Percentiles rank a stretch among this genome's conserved stretches.
Evolutionary conservation across 2,797 vertebrate genomes (phyloP).

Genomic region (Austrolebias charrua): DNA sequence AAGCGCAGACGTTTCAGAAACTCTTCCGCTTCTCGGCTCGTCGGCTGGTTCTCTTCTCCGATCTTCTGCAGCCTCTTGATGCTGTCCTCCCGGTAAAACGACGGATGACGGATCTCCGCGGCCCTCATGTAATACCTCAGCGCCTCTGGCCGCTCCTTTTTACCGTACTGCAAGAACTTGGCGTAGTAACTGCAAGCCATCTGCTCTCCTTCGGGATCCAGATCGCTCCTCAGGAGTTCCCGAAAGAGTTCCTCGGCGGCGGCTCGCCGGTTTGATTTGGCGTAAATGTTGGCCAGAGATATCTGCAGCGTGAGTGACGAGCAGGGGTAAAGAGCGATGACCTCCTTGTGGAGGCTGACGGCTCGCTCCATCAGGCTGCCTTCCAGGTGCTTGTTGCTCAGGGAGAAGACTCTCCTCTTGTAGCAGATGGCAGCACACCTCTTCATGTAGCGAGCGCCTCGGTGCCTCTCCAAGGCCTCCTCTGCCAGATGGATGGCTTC

Average conservation of each 20-base stretch:
- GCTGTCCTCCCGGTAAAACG: conserved; percentile 36
- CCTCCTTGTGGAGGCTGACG: conserved; percentile 41
- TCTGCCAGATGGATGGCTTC: conserved; percentile 66
- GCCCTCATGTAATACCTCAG: conserved; percentile 62
- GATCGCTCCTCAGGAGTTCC: conserved; percentile 26
- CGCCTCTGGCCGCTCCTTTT: conserved; percentile 20
- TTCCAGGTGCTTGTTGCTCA: conserved; percentile 15
- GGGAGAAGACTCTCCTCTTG: conserved; percentile 35
- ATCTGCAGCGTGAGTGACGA: conserved; percentile 30
- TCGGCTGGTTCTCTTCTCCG: conserved; percentile 28
- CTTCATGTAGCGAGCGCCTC: conserved; percentile 57
- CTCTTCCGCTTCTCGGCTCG: conserved; percentile 48
- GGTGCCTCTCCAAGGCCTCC: conserved; percentile 55
- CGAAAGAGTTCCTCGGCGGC: conserved; percentile 42
- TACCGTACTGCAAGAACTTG: conserved; percentile 17
- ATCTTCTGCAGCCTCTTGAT: conserved; percentile 47
- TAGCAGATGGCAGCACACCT: conserved; percentile 57
- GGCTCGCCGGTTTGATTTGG: conserved; percentile 5
- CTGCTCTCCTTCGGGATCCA: conserved; percentile 44
- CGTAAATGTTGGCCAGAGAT: conserved; percentile 43
- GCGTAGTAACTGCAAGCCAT: conserved; percentile 61
- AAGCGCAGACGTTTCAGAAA: conserved; percentile 53
- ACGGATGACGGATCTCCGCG: conserved; percentile 32
- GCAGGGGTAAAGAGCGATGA: conserved; percentile 59
- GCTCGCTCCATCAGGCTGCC: conserved; percentile 38